A percentile compares a stretch with the other conserved stretches of the same genome.
Conservation (phyloP, 2,888 invertebrate genomes). For the Parnassius smintheus region DNA sequence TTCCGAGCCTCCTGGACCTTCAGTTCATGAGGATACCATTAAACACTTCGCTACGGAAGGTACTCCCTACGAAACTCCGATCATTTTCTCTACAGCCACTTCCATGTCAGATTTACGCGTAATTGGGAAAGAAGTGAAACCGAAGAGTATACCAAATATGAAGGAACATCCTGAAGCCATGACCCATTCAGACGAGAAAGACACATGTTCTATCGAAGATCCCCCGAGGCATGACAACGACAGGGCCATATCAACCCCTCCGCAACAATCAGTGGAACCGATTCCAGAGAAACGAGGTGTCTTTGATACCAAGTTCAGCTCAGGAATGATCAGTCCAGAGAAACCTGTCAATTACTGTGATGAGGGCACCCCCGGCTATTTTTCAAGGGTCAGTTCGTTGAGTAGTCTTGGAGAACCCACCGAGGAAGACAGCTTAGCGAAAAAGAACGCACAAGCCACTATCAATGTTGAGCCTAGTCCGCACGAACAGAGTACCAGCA, state of each 20-base stretch:
- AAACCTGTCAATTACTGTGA: conserved; percentile 92
- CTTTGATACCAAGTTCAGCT: conserved; percentile 81
- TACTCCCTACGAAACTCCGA: conserved; percentile 90
- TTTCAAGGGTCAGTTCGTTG: conserved; percentile 84
- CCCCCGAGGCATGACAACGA: conserved; percentile 72
- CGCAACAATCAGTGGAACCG: conserved; percentile 46
- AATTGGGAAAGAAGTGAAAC: conserved; percentile 68
- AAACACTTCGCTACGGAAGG: conserved; percentile 96
- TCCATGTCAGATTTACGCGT: conserved; percentile 92
- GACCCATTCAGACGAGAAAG: conserved; percentile 76
- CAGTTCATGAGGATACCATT: conserved; percentile 89
- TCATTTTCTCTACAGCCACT: conserved; percentile 93
- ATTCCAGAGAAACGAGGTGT: conserved; percentile 51
- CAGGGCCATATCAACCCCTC: conserved; percentile 58
- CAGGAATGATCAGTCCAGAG: conserved; percentile 88
- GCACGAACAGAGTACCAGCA: conserved; percentile 54
- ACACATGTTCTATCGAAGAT: conserved; percentile 74
- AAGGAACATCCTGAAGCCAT: conserved; percentile 71
- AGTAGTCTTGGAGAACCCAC: conserved; percentile 81
- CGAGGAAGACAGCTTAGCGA: conserved; percentile 67
- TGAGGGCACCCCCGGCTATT: conserved; percentile 92
- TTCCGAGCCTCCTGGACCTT: conserved; percentile 70
- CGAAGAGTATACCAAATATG: conserved; percentile 50
- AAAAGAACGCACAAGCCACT: conserved; percentile 70
- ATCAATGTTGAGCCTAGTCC: conserved; percentile 62